phyloP scores from a whole-genome alignment of 2,888 invertebrate genomes.

The Cryptocephalus moraei region DNA sequence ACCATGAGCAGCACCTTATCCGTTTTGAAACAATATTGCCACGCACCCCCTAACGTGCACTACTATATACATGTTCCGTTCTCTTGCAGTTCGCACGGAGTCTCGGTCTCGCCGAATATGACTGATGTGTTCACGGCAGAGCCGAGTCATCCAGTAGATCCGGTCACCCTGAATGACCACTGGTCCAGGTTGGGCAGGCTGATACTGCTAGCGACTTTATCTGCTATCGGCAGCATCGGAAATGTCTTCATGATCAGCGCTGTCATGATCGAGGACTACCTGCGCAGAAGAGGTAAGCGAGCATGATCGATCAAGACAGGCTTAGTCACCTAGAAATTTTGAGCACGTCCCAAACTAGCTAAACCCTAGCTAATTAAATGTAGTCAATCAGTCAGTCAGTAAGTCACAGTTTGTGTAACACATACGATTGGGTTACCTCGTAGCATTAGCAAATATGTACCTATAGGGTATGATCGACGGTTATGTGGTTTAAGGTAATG shows the following conservation, averaged over 20 bases:
- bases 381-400: too few species aligned
- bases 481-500: too few species aligned
- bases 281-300: conserved; percentile 53
- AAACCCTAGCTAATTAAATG: too few species aligned
- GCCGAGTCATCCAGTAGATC: conserved; percentile 41
- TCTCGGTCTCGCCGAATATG: conserved; percentile 16
- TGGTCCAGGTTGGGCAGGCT: conserved; percentile 61
- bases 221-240: conserved; percentile 59
- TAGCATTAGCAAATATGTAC: too few species aligned
- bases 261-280: conserved; percentile 60
- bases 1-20: background rate
- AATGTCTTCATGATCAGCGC: conserved; percentile 69
- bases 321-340: too few species aligned
- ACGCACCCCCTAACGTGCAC: background rate
- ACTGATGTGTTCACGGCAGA: conserved; percentile 21
- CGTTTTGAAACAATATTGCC: background rate
- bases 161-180: conserved; percentile 53
- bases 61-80: background rate
- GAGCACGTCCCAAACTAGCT: too few species aligned
- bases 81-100: background rate
- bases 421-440: too few species aligned
- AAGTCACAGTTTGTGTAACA: too few species aligned
- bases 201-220: conserved; percentile 51
- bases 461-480: too few species aligned
- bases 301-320: too few species aligned